phyloP scores from a whole-genome alignment of 2,113 vertebrate species.

The Oxyruncus cristatus region DNA sequence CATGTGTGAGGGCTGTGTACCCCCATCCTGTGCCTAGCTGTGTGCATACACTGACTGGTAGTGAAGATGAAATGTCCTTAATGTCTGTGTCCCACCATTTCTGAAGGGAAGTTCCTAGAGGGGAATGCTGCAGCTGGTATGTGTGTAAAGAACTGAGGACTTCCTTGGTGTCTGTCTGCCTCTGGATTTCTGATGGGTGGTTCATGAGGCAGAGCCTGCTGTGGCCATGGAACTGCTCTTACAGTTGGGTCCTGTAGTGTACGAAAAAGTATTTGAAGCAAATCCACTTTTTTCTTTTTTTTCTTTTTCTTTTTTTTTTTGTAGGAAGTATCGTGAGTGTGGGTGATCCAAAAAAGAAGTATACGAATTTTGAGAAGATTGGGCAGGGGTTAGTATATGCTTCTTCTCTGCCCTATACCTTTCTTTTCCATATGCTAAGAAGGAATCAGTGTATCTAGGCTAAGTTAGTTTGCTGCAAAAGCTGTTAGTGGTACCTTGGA shows the following conservation, averaged over 20 bases:
- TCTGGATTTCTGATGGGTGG: not conserved
- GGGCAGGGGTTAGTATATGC: slow-evolving; percentile 88
- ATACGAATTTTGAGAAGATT: slow-evolving; percentile 94
- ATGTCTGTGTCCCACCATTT: not conserved
- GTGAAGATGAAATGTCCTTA: not conserved
- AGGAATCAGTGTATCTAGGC: not conserved
- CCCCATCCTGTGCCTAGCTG: not conserved
- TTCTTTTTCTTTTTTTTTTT: not conserved
- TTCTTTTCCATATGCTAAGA: not conserved
- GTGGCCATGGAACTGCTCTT: not conserved
- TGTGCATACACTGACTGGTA: not conserved
- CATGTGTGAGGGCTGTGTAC: not conserved
- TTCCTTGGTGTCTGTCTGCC: not conserved
- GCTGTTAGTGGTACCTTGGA: not conserved
- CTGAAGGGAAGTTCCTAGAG: not conserved
- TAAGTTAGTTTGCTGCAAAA: not conserved
- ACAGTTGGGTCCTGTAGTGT: not conserved
- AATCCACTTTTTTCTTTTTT: not conserved
- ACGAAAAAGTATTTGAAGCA: not conserved
- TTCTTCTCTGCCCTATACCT: not conserved
- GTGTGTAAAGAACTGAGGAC: not conserved
- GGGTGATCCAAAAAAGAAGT: slow-evolving; percentile 95
- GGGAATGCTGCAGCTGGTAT: not conserved
- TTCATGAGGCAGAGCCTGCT: not conserved
- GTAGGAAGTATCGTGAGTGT: slow-evolving; percentile 93